Evolutionary conservation across 2,113 vertebrate genomes (phyloP), one percentile per base, ranked within the genome.

Genomic region (Corapipo altera): DNA sequence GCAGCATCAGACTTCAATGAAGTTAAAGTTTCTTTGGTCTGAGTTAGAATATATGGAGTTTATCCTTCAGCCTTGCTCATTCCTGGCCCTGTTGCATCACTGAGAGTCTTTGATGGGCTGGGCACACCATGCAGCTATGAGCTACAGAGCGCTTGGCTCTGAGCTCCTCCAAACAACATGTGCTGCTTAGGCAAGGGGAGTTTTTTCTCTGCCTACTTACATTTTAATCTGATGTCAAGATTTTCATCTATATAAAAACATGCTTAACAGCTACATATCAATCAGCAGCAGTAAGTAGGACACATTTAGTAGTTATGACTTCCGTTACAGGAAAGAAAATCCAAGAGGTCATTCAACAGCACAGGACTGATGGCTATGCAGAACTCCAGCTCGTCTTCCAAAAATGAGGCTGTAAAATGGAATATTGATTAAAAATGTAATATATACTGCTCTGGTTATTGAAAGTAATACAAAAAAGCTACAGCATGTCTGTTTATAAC

Each of bases 351-450:
- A 14, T 91, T 96, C 66, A 81, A 35, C 33, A 67, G 46, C 5
- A 3, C 49, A 32, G 72, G 51, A 88, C 28, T 33, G 49, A 81
- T 54, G 33, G 75, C 39, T 93, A 33, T 46, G 48, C 65, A 88
- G 65, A 93, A 41, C 44, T 73, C 39, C 67, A 51, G 43, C 44
- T 85, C 70, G 67, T 49, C 62, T 91, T 72, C 82, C 5, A 3
- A 95, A 91, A 93, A 92, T n/a, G 58, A 82, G 76, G 37, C 23
- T 81, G 54, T 94, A 88, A 95, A 95, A 96, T 74, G 69, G 79
- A 79, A 96, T 94, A 95, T 69, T 81, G 76, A 90, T 96, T 96
- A 94, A 96, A 96, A 96, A 95, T 79, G 30, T 88, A 81, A 94
- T 82, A 92, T 82, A 78, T 81, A 82, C 30, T 39, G 26, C 62